Base-by-base conservation (phyloP, 2,888 invertebrate species). In the Apeira syringaria region DNA sequence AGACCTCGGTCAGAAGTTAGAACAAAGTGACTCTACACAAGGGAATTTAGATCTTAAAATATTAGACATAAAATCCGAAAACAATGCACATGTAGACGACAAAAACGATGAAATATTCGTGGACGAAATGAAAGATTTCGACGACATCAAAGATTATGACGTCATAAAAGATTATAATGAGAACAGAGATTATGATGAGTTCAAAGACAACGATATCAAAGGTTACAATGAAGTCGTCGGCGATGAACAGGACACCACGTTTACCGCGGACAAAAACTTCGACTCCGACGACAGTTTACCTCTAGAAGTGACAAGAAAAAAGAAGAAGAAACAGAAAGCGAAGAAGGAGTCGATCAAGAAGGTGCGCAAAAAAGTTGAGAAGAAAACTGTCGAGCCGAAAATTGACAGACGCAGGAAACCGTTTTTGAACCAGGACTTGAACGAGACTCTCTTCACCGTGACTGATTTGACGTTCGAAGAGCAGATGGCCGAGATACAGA, bases 401-500 rank as follows among this genome's bases (percentile, higher is more conserved):
- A 28, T 45, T 25, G 54, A 46, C 7, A 15, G 84, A 1, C 46
- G 87, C 0, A 48, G 84, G 6, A 85, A 81, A 26, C 87, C 86
- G 0, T 82, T 87, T 29, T 31, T 86, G 0, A 86, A 80, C 10
- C 78, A 75, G 1, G 85, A 84, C 45, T 36, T 86, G 1, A 86
- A 79, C 10, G 85, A 85, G 41, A 81, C 83, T 0, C 41, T 88
- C 0, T 88, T 88, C 25, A 78, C 79, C 0, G 79, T 86, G 0
- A 80, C 74, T 0, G 76, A 84, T 46, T 52, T 87, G 5, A 74
- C 73, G 0, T 53, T 68, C 1, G 83, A 84, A 0, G 86, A 87
- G 10, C 88, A 89, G 44, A 53, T 85, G 0, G 85, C 81, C 0
- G 87, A 88, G 10, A 86, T 89, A 2, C 50, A 73, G 22, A 86